These are phyloP conservation scores for Hylyphantes graminicola DNA, from an alignment of 1,140 invertebrate genomes.

Conservation along the genomic window DNA sequence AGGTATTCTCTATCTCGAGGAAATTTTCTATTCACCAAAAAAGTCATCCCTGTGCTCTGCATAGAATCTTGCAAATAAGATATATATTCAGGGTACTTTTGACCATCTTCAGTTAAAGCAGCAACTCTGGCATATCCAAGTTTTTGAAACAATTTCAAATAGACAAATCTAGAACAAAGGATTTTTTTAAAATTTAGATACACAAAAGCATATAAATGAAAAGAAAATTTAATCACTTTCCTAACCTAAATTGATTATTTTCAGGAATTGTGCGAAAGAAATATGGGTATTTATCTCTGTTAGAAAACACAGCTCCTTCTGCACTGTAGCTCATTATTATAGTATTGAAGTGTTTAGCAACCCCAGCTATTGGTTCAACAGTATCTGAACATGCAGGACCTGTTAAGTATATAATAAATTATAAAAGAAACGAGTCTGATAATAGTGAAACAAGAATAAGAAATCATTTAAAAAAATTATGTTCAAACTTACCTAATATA, in stretches of 20 bases:
- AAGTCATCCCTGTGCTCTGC: slow-evolving; percentile 74
- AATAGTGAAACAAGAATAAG: slow-evolving; percentile 3
- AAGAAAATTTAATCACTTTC: neutral
- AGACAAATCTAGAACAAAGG: slow-evolving; percentile 72
- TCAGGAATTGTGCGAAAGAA: slow-evolving; percentile 87
- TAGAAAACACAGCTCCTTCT: slow-evolving; percentile 78
- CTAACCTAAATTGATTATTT: slow-evolving; percentile 78
- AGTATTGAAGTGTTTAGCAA: slow-evolving; percentile 82
- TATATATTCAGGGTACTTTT: slow-evolving; percentile 85
- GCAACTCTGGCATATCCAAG: slow-evolving; percentile 79
- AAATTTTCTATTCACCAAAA: slow-evolving; percentile 80
- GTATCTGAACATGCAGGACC: slow-evolving; percentile 88
- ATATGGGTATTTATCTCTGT: slow-evolving; percentile 80
- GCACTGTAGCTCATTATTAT: slow-evolving; percentile 85
- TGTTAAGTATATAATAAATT: slow-evolving; percentile 61
- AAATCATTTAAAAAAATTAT: neutral
- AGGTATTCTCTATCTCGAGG: slow-evolving; percentile 67
- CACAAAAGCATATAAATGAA: neutral
- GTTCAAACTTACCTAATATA: slow-evolving; percentile 73
- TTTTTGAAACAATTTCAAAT: slow-evolving; percentile 75
- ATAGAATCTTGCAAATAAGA: slow-evolving; percentile 77
- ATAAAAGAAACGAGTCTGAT: neutral
- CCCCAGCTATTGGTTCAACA: slow-evolving; percentile 82
- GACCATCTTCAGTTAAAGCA: slow-evolving; percentile 81
- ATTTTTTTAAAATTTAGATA: neutral